phyloP scores from a whole-genome alignment of 2,797 vertebrate species.

The Amazona ochrocephala region DNA sequence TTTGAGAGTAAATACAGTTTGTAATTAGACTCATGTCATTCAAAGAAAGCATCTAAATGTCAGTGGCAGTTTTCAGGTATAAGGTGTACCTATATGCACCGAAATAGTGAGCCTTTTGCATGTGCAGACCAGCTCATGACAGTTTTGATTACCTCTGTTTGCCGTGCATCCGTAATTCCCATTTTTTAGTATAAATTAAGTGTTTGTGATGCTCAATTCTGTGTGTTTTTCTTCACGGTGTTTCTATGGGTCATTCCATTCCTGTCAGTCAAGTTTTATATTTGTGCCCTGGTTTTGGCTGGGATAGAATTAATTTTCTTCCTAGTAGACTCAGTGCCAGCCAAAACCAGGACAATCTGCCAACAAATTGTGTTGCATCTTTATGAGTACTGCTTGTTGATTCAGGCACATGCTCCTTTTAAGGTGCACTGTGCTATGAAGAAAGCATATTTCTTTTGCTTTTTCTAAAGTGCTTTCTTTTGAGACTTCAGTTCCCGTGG shows the following conservation, averaged over 20 bases:
- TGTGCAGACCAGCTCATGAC: not conserved
- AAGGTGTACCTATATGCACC: not conserved
- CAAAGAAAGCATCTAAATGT: not conserved
- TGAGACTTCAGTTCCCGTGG: not conserved
- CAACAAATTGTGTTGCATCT: not conserved
- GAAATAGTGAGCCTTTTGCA: not conserved
- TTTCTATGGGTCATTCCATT: slow-evolving; percentile 3
- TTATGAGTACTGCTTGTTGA: not conserved
- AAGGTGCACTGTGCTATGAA: not conserved
- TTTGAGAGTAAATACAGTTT: not conserved
- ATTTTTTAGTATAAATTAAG: not conserved
- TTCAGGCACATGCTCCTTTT: not conserved
- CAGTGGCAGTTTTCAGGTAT: not conserved
- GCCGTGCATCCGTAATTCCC: not conserved
- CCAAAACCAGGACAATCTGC: not conserved
- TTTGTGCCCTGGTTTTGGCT: not conserved
- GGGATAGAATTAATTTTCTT: not conserved
- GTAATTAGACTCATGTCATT: not conserved
- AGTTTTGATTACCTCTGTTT: not conserved
- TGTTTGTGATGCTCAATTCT: not conserved
- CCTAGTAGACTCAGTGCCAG: not conserved
- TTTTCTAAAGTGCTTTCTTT: not conserved
- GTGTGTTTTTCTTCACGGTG: not conserved
- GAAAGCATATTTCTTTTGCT: not conserved
- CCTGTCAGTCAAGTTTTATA: not conserved